Base-by-base conservation (phyloP, 2,797 vertebrate species). In the Luscinia megarhynchos region DNA sequence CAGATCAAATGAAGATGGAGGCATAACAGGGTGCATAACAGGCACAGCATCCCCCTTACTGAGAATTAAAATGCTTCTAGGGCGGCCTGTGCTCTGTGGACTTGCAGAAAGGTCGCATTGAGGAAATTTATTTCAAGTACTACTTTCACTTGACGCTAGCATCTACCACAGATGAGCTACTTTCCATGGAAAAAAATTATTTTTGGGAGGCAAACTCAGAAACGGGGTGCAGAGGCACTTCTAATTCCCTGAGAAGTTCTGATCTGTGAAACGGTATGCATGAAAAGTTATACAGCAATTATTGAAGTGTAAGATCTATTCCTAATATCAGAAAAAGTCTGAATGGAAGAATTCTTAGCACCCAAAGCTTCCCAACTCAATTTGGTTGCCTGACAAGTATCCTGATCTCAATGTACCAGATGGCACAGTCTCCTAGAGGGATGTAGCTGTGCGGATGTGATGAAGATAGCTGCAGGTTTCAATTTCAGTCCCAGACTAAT, bases 401-500 rank as follows among this genome's bases (percentile, higher is more conserved):
- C 48, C 57, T 69, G 63, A 66, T 68, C 75, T 57, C 30, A 85
- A 5, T 1, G 0, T 61, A 92, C 51, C 94, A 96, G 93, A 92
- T 94, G 94, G 95, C 86, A 92, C 24, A 30, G 22, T 40, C 29
- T 93, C 91, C 88, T 92, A 64, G 55, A 91, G 70, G 41, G 88
- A 78, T 10, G 6, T n/a, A 86, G 34, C 32, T 68, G 29, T 69
- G 62, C 0, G 6, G 76, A 81, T 55, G 45, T 15, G 58, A 55
- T 77, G 48, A 77, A 58, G 61, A 45, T 74, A 94, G 82, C 46
- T 85, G 50, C 64, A 80, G 93, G 89, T 90, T 96, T 96, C 95
- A 63, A 75, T 94, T 95, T 92, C 93, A 95, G 68, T 63, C 86
- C 68, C 89, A 90, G 70, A 68, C 93, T 95, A 94, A 96, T 97